Percentiles rank a stretch among this genome's conserved stretches.
Evolutionary conservation across 2,797 vertebrate genomes (phyloP).

Genomic region (Argentina silus): DNA sequence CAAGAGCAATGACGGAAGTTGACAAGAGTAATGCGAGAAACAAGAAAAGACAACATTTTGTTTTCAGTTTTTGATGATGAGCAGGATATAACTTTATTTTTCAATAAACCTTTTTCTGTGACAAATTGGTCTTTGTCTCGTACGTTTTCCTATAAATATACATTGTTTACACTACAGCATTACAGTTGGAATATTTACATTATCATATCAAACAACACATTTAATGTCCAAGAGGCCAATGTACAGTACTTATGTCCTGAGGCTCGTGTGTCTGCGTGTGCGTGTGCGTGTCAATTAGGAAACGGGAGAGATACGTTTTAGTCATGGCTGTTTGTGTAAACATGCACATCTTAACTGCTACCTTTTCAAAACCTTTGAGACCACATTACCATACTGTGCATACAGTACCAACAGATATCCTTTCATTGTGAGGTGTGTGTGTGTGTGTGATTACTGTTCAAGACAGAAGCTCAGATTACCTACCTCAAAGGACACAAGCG

Average conservation of each 20-base stretch:
- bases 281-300: slow-evolving; percentile 5
- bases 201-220: slow-evolving; percentile 41
- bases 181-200: slow-evolving; percentile 64
- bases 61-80: slow-evolving; percentile 84
- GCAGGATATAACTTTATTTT: slow-evolving; percentile 97
- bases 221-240: slow-evolving; percentile 9
- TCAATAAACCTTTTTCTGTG: slow-evolving; percentile 97
- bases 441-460: neutral
- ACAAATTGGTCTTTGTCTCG: slow-evolving; percentile 68
- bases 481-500: neutral
- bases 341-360: slow-evolving; percentile 6
- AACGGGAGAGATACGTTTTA: neutral
- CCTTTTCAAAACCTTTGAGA: neutral
- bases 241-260: neutral
- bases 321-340: neutral
- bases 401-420: slow-evolving; percentile 8
- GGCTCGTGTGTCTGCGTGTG: slow-evolving; percentile 17
- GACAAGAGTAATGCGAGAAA: slow-evolving; percentile 27
- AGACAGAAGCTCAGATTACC: neutral
- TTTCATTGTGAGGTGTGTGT: slow-evolving; percentile 15
- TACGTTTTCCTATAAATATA: slow-evolving; percentile 50
- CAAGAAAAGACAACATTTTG: slow-evolving; percentile 28
- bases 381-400: slow-evolving; percentile 1
- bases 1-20: slow-evolving; percentile 23
- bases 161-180: slow-evolving; percentile 59